A percentile compares a stretch with the other conserved stretches of the same genome.
These are phyloP conservation scores for Rhinatrema bivittatum DNA, from an alignment of 2,797 vertebrate species.

Conservation along the genomic window DNA sequence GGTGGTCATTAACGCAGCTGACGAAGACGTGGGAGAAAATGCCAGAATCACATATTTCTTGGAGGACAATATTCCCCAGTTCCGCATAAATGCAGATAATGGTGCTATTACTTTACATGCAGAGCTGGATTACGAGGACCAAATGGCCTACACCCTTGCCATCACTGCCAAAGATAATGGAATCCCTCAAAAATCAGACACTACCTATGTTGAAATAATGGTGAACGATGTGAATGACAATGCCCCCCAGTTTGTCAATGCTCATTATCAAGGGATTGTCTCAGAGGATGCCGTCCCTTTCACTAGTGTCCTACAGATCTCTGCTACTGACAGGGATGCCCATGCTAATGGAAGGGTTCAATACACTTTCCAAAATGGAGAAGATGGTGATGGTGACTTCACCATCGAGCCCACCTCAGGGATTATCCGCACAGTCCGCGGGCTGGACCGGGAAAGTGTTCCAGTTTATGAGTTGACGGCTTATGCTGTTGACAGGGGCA, in stretches of 20 bases:
- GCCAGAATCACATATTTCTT: conserved; percentile 90
- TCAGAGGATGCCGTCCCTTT: conserved; percentile 93
- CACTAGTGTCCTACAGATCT: conserved; percentile 93
- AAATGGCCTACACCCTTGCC: conserved; percentile 92
- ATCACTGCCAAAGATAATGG: conserved; percentile 95
- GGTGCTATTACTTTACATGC: conserved; percentile 93
- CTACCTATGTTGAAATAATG: conserved; percentile 94
- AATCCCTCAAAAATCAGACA: conserved; percentile 96
- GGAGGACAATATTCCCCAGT: conserved; percentile 94
- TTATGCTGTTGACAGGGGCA: conserved; percentile 85
- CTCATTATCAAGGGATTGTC: conserved; percentile 86
- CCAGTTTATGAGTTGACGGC: conserved; percentile 90
- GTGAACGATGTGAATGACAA: conserved; percentile 97
- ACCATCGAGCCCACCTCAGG: conserved; percentile 96
- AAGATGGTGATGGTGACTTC: conserved; percentile 95
- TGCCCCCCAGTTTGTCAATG: conserved; percentile 86
- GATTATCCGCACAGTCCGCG: conserved; percentile 83
- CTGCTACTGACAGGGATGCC: conserved; percentile 90
- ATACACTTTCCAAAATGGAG: conserved; percentile 96
- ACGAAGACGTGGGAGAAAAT: conserved; percentile 93
- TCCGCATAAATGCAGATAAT: conserved; percentile 78
- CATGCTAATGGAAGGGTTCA: conserved; percentile 90
- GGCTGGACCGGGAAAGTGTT: conserved; percentile 84
- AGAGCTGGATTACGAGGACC: conserved; percentile 91
- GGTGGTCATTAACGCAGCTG: conserved; percentile 90